phyloP scores from a whole-genome alignment of 2,797 vertebrate species.

The Echiichthys vipera region DNA sequence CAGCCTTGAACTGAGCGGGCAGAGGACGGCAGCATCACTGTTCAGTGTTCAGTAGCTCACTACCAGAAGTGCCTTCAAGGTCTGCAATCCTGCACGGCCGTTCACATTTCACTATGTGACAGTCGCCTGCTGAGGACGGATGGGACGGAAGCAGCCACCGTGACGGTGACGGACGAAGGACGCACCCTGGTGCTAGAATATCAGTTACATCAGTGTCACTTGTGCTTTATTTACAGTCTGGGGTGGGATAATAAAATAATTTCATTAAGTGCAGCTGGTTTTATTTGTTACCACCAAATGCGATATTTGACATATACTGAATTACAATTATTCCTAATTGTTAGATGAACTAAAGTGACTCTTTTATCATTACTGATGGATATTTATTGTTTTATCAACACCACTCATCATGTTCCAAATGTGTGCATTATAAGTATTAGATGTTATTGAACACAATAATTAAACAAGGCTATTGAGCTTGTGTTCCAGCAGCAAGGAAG shows the following conservation, averaged over 20 bases:
- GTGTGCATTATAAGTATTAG: neutral
- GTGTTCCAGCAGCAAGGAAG: too few species aligned
- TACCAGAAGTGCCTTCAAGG: slow-evolving; percentile 48
- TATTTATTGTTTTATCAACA: neutral
- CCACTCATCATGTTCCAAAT: neutral
- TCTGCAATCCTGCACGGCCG: slow-evolving; percentile 36
- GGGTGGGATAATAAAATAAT: neutral
- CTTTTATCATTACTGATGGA: too few species aligned
- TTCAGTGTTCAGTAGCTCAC: slow-evolving; percentile 37
- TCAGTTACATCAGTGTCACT: slow-evolving; percentile 59
- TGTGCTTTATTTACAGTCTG: slow-evolving; percentile 16
- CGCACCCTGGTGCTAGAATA: slow-evolving; percentile 27
- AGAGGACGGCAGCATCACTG: slow-evolving; percentile 8
- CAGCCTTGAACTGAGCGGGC: neutral
- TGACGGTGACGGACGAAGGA: slow-evolving; percentile 72
- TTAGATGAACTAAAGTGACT: neutral
- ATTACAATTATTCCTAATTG: neutral
- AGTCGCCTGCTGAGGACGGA: slow-evolving; percentile 61
- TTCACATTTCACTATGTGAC: slow-evolving; percentile 64
- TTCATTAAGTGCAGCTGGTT: neutral
- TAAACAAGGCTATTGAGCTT: neutral
- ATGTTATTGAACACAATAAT: neutral
- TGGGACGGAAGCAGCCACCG: slow-evolving; percentile 55
- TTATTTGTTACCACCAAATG: neutral
- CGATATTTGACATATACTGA: neutral